Conservation (phyloP, 2,888 invertebrate species). For the Cantharis rufa region DNA sequence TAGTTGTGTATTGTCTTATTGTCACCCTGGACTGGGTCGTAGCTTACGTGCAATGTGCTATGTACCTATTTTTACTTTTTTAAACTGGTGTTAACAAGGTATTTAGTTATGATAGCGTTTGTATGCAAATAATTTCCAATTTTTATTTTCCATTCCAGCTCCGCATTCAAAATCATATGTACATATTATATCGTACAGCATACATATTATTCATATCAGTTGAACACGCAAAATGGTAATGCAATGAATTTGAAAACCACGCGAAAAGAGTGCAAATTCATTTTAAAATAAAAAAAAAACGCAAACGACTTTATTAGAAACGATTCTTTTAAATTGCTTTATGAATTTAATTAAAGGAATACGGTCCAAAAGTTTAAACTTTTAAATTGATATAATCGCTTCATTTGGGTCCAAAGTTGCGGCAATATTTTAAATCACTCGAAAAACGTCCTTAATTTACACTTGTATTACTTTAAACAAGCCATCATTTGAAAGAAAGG, state of each 20-base stretch:
- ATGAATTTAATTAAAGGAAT: slow-evolving; percentile 30
- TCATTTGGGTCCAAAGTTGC: slow-evolving; percentile 27
- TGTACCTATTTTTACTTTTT: slow-evolving; percentile 29
- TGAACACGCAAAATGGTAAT: slow-evolving; percentile 3
- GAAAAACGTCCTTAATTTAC: slow-evolving; percentile 34
- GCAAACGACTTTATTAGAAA: slow-evolving; percentile 14
- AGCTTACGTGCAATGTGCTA: slow-evolving; percentile 33
- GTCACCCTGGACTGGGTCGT: slow-evolving; percentile 35
- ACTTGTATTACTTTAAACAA: slow-evolving; percentile 35
- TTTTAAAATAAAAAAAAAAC: slow-evolving; percentile 2
- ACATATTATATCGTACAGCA: not conserved
- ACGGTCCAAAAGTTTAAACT: slow-evolving; percentile 28
- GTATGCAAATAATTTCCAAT: slow-evolving; percentile 15
- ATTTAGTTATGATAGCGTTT: slow-evolving; percentile 31
- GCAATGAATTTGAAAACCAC: not conserved
- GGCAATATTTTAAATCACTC: slow-evolving; percentile 34
- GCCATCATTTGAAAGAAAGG: slow-evolving; percentile 30
- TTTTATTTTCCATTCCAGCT: slow-evolving; percentile 16
- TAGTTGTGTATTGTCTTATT: slow-evolving; percentile 38
- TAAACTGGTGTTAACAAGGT: slow-evolving; percentile 25
- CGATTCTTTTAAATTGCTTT: slow-evolving; percentile 18
- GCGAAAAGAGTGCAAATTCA: not conserved
- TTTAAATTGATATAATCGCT: slow-evolving; percentile 33
- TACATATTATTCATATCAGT: slow-evolving; percentile 5
- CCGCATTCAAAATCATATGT: slow-evolving; percentile 13